Base-by-base conservation (phyloP, 2,888 invertebrate species). In the Parelbella ahira region DNA sequence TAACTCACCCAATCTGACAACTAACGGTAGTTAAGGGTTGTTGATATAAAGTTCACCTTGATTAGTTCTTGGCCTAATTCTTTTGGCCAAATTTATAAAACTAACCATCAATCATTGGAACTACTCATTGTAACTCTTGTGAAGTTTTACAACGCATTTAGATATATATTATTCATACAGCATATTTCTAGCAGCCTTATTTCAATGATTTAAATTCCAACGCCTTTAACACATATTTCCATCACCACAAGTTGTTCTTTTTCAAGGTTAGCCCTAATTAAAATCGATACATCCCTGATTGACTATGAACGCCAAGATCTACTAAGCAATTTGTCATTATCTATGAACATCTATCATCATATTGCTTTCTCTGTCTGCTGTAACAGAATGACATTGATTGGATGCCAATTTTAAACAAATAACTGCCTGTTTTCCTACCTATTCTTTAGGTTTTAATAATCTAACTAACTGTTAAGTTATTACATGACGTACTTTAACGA, bases 21-120 rank as follows among this genome's bases (percentile, higher is more conserved):
- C 57, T 57, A 50, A 46, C 49, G 50, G 61, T 58, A 56, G 64
- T 68, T 63, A 65, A 72, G 59, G 72, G 68, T 76, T 68, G 68
- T 74, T 73, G 73, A 53, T 77, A 68, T 79, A 73, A 77, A 78
- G 79, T 74, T 54, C 68, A 57, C 50, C 50, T 48, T 32, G 55
- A 47, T 39, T 42, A 49, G 70, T 47, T 75, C 83, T 82, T 86
- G 83, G 79, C 83, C 82, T 74, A 69, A 62, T 74, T 79, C 58
- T 57, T 54, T 45, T 45, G 67, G 58, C 71, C 71, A 75, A 78
- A 80, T 76, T 72, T 70, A 71, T 72, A 74, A 69, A 63, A 72
- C 62, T 64, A 58, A 64, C 61, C 47, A 81, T 83, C 77, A 73
- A 79, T 83, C 82, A 83, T 80, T 76, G 66, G 47, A 60, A 58